phyloP scores from a whole-genome alignment of 2,797 vertebrate genomes.

The Sparidentex hasta region DNA sequence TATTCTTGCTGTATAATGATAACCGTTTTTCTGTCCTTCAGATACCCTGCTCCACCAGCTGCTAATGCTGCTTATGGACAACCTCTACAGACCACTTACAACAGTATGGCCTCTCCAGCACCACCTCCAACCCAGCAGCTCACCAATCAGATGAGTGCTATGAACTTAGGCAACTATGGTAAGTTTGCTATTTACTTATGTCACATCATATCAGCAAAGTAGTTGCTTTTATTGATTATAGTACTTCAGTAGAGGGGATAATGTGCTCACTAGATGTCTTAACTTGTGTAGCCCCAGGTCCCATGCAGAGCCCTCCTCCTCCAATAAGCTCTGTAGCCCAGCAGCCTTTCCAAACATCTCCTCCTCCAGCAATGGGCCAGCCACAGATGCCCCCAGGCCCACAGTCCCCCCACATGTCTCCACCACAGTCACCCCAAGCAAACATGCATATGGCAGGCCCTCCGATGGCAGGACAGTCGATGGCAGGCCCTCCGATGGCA shows the following conservation, averaged over 20 bases:
- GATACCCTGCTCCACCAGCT: constrained; percentile 84
- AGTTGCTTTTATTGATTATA: not conserved
- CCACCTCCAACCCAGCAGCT: constrained; percentile 86
- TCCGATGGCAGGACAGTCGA: constrained; percentile 62
- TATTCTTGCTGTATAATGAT: not conserved
- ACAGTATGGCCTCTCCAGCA: constrained; percentile 77
- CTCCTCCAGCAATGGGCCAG: constrained; percentile 69
- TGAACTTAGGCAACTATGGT: constrained; percentile 93
- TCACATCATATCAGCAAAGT: not conserved
- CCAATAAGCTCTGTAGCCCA: constrained; percentile 73
- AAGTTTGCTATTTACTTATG: constrained; percentile 38
- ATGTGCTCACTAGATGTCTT: constrained; percentile 9
- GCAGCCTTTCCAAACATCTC: constrained; percentile 82
- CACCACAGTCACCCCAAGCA: constrained; percentile 69
- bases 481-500: constrained; percentile 23
- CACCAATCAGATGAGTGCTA: constrained; percentile 88
- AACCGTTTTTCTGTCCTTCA: constrained; percentile 55
- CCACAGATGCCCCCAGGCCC: constrained; percentile 81
- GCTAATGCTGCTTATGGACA: constrained; percentile 79
- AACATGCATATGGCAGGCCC: constrained; percentile 76
- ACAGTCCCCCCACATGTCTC: constrained; percentile 80
- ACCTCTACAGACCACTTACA: constrained; percentile 80
- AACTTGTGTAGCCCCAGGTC: constrained; percentile 78
- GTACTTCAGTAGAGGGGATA: not conserved
- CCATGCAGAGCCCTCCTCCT: constrained; percentile 65